Evolutionary conservation across 2,113 vertebrate species (phyloP), one percentile per base, ranked within the genome.

Genomic region (Sisor rabdophorus): DNA sequence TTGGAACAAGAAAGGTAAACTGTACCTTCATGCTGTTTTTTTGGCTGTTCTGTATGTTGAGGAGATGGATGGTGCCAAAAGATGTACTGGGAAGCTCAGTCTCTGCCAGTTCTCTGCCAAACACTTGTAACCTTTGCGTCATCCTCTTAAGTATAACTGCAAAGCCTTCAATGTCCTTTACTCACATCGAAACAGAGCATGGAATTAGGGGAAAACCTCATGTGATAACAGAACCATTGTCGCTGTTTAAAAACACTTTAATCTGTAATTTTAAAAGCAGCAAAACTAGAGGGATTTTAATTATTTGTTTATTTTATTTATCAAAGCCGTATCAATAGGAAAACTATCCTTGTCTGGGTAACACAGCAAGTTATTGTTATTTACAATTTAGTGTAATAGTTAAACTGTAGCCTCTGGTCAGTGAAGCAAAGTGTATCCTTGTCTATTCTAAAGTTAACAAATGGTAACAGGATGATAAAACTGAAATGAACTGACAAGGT

Each of bases 81-180:
- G 71, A 44, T 24, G 63, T 74, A 64, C 56, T 52, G 19, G 78
- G 78, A n/a, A 80, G 74, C 22, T 84, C 79, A 10, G 73, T 73
- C 65, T 80, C 82, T 59, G 82, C 77, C 48, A 80, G 69, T n/a
- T 81, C 69, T 48, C 24, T 67, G 8, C 76, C 79, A 12, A 75
- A 71, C 26, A n/a, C 54, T 30, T 71, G 79, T 15, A 72, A 58
- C 63, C 70, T 63, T 50, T 70, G 68, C 32, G 79, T 75, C 73
- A 81, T 73, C 71, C 63, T 79, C 76, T 80, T 79, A 40, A 83
- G 68, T 30, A 74, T 59, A 1, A 30, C 30, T 70, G 71, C 40
- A 59, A 77, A 76, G 64, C 70, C 71, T 69, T 84, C 74, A 32
- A 71, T 73, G 56, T 79, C 79, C 80, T 81, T 52, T 4, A 40